Evolutionary conservation across 2,888 invertebrate species (phyloP), one percentile per base, ranked within the genome.

Genomic region (Tenthredo notha): DNA sequence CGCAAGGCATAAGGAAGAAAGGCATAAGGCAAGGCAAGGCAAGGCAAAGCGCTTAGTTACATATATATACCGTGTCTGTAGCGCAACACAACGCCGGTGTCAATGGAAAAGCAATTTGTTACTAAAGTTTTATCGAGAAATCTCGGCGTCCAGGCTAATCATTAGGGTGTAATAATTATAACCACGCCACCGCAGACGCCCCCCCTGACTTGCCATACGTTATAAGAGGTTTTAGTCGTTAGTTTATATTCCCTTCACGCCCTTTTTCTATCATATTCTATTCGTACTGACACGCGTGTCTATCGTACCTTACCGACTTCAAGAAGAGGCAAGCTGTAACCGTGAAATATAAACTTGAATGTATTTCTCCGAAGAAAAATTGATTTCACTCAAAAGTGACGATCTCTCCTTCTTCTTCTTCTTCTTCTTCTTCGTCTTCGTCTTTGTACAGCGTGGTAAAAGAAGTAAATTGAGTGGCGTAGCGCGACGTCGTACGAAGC

Each of bases 121-220:
- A 84, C 75, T 78, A 84, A 40, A 80, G 37, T 85, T 86, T 86
- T 87, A 87, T 84, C 84, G 86, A 78, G 61, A 54, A 78, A 87
- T 86, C 85, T 74, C 54, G 77, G 18, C 86, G 84, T 54, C 82
- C 74, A 83, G 85, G 84, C 86, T 87, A 86, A 86, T 87, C 87
- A 85, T 85, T 85, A 85, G 61, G 29, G 84, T 84, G 85, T 85
- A 87, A 87, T 87, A 87, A 87, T 87, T 87, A 85, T 70, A 67
- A 83, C 70, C 47, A 43, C 25, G n/a, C 21, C 67, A 21, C 67
- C 67, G 29, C 67, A 29, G n/a, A 25, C 47, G 75, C 29, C 61
- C 58, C 78, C 50, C 65, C 82, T 37, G n/a, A 29, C 21, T 61
- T 21, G 43, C 12, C 61, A 37, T 80, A 58, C 61, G 37, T 58